Conservation (phyloP, 2,113 vertebrate species). For the Calypte anna region DNA sequence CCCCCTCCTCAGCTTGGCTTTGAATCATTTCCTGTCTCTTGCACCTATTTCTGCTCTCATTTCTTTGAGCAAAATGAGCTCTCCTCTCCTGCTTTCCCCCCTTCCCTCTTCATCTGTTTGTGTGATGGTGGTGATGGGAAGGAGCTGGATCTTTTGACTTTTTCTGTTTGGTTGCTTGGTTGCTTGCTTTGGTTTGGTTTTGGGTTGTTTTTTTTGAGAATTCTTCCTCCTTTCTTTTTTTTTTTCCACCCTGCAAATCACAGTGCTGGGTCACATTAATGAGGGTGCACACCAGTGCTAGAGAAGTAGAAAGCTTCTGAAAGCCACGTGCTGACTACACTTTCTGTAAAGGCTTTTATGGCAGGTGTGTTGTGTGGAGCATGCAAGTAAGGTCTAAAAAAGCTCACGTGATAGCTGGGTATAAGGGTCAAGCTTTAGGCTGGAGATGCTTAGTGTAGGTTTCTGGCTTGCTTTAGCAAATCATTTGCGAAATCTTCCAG, state of each 20-base stretch:
- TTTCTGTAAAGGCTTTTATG: not conserved
- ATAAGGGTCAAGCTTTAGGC: not conserved
- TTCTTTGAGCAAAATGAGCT: not conserved
- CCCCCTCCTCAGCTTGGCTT: not conserved
- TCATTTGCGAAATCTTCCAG: not conserved
- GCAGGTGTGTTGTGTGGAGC: not conserved
- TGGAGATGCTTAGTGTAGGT: not conserved
- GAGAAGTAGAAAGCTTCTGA: not conserved
- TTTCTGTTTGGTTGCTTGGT: not conserved
- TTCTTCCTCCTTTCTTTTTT: not conserved
- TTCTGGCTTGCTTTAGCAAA: not conserved
- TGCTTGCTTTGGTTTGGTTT: no score
- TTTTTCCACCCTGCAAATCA: not conserved
- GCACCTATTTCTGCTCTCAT: not conserved
- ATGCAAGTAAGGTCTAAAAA: not conserved
- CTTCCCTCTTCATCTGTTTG: not conserved
- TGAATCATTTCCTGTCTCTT: not conserved
- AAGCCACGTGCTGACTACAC: accelerated
- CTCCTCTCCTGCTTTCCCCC: not conserved
- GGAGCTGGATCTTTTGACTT: not conserved
- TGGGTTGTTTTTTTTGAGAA: not conserved
- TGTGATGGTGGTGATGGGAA: not conserved
- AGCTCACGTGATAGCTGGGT: accelerated
- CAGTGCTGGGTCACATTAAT: not conserved
- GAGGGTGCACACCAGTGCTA: not conserved